Conservation (phyloP, 53 echinoderm and acorn worm species). For the Patiria pectinifera region DNA sequence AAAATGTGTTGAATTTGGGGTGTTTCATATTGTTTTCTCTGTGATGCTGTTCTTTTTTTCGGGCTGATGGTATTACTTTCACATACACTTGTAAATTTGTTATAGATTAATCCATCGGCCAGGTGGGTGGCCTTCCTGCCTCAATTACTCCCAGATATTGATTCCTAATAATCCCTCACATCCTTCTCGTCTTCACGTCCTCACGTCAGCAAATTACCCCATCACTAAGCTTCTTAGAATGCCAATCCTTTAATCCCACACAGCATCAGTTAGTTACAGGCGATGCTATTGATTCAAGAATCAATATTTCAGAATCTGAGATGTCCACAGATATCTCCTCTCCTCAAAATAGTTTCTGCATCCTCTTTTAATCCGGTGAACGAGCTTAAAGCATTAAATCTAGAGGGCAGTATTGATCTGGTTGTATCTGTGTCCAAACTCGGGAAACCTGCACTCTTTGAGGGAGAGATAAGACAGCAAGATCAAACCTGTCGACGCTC, state of each 20-base stretch:
- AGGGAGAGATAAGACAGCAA: not conserved
- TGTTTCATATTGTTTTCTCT: not conserved
- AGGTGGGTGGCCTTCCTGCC: constrained; percentile 38
- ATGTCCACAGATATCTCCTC: not conserved
- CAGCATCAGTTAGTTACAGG: constrained; percentile 22
- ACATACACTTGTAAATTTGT: not conserved
- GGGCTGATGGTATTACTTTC: not conserved
- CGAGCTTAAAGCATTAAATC: constrained; percentile 16
- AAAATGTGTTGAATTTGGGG: too few relatives aligned
- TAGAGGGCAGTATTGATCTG: constrained; percentile 53
- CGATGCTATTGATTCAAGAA: constrained; percentile 9
- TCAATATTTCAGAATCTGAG: constrained; percentile 44
- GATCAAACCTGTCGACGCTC: constrained; percentile 20
- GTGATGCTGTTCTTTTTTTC: not conserved
- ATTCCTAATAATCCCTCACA: constrained; percentile 16
- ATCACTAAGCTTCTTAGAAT: not conserved
- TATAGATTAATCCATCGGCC: not conserved
- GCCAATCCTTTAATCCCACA: constrained; percentile 35
- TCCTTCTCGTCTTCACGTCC: not conserved
- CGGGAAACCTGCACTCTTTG: not conserved
- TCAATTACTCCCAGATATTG: constrained; percentile 30
- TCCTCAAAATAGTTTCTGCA: not conserved
- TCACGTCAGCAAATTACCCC: not conserved
- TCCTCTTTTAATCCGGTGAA: not conserved
- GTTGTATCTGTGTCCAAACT: constrained; percentile 29